Conservation (phyloP, 2,113 vertebrate genomes). For the Vicugna pacos region DNA sequence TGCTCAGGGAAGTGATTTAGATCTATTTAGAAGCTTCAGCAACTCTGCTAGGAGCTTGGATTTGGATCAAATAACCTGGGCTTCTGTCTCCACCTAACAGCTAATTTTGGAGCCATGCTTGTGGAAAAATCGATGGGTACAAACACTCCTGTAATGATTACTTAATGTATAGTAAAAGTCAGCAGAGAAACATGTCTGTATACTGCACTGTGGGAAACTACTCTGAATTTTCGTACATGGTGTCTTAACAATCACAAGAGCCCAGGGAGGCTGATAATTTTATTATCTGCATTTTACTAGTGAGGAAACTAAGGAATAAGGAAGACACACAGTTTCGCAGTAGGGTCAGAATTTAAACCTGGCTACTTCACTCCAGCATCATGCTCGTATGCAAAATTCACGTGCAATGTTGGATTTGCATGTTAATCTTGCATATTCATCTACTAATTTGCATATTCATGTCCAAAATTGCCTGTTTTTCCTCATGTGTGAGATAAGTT, state of each 20-base stretch:
- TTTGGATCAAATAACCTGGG: slow-evolving; percentile 39
- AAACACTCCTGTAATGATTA: not conserved
- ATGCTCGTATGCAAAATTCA: not conserved
- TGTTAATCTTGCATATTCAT: too few species aligned
- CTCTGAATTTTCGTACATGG: not conserved
- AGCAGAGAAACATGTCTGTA: not conserved
- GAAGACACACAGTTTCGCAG: not conserved
- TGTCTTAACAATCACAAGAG: not conserved
- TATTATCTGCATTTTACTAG: not conserved
- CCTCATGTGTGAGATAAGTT: not conserved
- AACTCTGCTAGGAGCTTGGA: not conserved
- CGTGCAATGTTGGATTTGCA: too few species aligned
- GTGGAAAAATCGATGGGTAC: not conserved
- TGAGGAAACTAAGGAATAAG: not conserved
- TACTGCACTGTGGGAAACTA: not conserved
- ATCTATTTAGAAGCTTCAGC: slow-evolving; percentile 17
- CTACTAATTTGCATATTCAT: too few species aligned
- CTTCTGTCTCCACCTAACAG: not conserved
- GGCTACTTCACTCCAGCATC: not conserved
- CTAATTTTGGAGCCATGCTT: not conserved
- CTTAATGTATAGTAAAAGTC: not conserved
- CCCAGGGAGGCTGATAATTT: not conserved
- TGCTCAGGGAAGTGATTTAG: slow-evolving; percentile 37
- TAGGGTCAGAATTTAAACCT: not conserved
- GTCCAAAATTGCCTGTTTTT: not conserved